Conservation (phyloP, 2,797 vertebrate genomes). For the Erpetoichthys calabaricus region DNA sequence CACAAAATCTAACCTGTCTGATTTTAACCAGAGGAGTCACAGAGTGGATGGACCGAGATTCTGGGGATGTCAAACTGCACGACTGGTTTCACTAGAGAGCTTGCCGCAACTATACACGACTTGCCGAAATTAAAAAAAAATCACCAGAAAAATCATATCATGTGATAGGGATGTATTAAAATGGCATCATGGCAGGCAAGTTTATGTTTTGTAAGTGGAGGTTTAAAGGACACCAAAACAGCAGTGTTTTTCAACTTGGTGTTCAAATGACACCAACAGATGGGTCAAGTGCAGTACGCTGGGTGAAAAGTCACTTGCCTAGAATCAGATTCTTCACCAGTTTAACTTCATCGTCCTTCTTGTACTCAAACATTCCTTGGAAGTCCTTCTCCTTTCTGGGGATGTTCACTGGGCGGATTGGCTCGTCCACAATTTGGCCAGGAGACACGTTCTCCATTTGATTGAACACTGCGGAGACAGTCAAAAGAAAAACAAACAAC, state of each 20-base stretch:
- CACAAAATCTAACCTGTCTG: no score
- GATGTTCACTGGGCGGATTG: slow-evolving; percentile 88
- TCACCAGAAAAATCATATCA: no score
- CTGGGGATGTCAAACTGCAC: no score
- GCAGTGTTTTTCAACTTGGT: neutral
- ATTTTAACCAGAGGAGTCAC: no score
- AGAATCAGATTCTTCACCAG: slow-evolving; percentile 94
- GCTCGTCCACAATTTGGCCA: slow-evolving; percentile 84
- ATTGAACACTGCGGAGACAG: slow-evolving; percentile 39
- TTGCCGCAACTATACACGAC: no score
- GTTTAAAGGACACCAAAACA: neutral
- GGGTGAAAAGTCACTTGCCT: slow-evolving; percentile 42
- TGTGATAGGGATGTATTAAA: no score
- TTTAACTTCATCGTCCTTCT: slow-evolving; percentile 90
- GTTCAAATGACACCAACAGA: neutral
- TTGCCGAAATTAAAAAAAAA: no score
- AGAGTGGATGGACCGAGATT: no score
- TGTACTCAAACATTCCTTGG: slow-evolving; percentile 97
- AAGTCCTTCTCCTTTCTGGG: slow-evolving; percentile 95
- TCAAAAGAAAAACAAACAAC: neutral
- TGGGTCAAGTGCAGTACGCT: neutral
- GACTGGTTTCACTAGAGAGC: no score
- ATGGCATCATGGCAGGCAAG: no score
- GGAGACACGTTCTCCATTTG: slow-evolving; percentile 87
- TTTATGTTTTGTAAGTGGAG: no score